phyloP scores from a whole-genome alignment of 2,888 invertebrate genomes.

The Idaea biselata region DNA sequence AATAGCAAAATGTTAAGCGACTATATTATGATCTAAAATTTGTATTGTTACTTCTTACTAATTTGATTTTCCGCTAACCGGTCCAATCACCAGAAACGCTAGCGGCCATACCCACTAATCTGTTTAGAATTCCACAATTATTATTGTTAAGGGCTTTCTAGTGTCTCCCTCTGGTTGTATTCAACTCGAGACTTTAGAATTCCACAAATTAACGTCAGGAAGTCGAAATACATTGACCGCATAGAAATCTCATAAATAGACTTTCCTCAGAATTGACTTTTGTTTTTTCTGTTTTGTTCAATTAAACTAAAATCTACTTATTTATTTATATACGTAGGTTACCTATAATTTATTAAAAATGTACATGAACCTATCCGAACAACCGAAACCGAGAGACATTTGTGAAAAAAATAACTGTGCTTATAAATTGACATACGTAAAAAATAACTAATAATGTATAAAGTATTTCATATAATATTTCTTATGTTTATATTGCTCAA shows the following conservation, averaged over 20 bases:
- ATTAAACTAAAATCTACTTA: no score
- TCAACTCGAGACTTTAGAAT: slow-evolving; percentile 12
- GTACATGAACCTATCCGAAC: no score
- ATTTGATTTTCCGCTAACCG: background rate
- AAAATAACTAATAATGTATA: no score
- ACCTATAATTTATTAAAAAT: no score
- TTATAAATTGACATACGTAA: no score
- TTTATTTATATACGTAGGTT: no score
- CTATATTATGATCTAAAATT: no score
- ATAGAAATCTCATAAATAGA: background rate
- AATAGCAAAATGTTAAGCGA: no score
- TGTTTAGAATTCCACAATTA: slow-evolving; percentile 64
- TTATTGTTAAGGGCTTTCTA: slow-evolving; percentile 43
- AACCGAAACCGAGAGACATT: no score
- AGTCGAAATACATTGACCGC: background rate
- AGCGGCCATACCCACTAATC: slow-evolving; percentile 59
- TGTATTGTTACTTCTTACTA: slow-evolving; percentile 7
- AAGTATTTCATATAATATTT: no score
- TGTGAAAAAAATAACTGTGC: no score
- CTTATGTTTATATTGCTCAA: no score
- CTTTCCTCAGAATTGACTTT: background rate
- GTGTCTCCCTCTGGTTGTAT: background rate
- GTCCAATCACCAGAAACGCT: background rate
- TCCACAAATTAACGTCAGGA: slow-evolving; percentile 68
- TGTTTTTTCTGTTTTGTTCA: background rate